A percentile compares a stretch with the other conserved stretches of the same genome.
phyloP scores from a whole-genome alignment of 2,888 invertebrate genomes.

The Eumacrocentrus americanus region DNA sequence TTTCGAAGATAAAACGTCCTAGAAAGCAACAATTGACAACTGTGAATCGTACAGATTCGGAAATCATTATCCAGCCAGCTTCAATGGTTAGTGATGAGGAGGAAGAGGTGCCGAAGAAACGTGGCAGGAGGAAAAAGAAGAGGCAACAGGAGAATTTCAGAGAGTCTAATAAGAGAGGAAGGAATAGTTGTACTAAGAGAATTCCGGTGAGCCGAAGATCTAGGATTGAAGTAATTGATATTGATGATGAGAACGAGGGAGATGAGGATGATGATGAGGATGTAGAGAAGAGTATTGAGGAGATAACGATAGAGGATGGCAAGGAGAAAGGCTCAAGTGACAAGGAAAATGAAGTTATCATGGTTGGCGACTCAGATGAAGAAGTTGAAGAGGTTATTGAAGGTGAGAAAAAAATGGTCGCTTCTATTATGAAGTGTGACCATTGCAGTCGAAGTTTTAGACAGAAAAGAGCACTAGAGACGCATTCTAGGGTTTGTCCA shows the following conservation, averaged over 20 bases:
- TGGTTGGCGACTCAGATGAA: conserved; percentile 54
- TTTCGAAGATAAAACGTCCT: conserved; percentile 47
- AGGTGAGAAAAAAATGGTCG: not conserved
- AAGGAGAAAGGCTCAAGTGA: conserved; percentile 59
- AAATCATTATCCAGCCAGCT: conserved; percentile 59
- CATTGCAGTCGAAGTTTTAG: conserved; percentile 52
- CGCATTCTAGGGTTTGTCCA: conserved; percentile 50
- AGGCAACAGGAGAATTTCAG: conserved; percentile 35
- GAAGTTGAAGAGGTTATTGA: conserved; percentile 30
- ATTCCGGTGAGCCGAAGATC: conserved; percentile 37
- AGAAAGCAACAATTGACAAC: conserved; percentile 57
- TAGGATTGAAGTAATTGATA: conserved; percentile 54
- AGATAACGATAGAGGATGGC: conserved; percentile 53
- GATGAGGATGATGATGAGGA: conserved; percentile 41
- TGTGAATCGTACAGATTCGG: conserved; percentile 57
- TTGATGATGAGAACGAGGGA: conserved; percentile 47
- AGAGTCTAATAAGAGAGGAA: conserved; percentile 9
- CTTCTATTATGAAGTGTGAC: conserved; percentile 45
- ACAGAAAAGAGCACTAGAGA: conserved; percentile 49
- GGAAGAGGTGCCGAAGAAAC: conserved; percentile 41
- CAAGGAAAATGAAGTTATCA: conserved; percentile 58
- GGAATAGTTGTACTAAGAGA: not conserved
- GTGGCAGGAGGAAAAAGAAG: conserved; percentile 45
- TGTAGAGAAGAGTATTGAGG: conserved; percentile 41
- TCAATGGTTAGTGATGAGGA: conserved; percentile 47